Evolutionary conservation across 2,888 invertebrate species (phyloP).

Genomic region (Pseudococcus longispinus): DNA sequence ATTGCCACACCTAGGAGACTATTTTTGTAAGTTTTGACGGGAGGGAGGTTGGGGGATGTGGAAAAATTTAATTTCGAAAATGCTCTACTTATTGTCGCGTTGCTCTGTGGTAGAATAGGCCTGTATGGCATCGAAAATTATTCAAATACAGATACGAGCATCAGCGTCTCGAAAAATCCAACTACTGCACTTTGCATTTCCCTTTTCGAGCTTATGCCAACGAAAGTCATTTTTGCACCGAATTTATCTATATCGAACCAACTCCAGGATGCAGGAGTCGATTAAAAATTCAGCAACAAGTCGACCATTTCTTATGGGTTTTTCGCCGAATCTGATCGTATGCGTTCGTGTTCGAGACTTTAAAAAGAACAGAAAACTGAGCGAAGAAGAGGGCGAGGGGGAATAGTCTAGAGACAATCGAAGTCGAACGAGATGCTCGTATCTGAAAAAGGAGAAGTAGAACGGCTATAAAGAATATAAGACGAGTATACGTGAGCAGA

Average conservation of each 20-base stretch:
- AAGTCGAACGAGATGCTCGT: slow-evolving; percentile 5
- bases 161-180: too few relatives aligned
- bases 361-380: background rate
- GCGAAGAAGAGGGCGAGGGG: too few relatives aligned
- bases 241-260: background rate
- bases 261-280: background rate
- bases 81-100: background rate
- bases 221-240: too few relatives aligned
- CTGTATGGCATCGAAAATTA: too few relatives aligned
- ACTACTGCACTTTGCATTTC: too few relatives aligned
- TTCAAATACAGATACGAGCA: too few relatives aligned
- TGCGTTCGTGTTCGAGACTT: too few relatives aligned
- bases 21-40: background rate
- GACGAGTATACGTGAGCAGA: slow-evolving; percentile 10
- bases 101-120: background rate
- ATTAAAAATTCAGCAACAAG: background rate
- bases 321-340: background rate
- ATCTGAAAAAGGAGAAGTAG: slow-evolving; percentile 13
- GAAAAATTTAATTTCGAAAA: background rate
- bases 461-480: slow-evolving; percentile 1
- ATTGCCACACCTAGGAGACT: background rate
- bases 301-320: background rate
- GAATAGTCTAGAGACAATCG: background rate
- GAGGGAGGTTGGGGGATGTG: background rate
- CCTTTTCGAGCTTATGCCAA: too few relatives aligned